A percentile compares a stretch with the other conserved stretches of the same genome.
Conservation (phyloP, 2,888 invertebrate species). For the Scrobipalpa atriplicella region DNA sequence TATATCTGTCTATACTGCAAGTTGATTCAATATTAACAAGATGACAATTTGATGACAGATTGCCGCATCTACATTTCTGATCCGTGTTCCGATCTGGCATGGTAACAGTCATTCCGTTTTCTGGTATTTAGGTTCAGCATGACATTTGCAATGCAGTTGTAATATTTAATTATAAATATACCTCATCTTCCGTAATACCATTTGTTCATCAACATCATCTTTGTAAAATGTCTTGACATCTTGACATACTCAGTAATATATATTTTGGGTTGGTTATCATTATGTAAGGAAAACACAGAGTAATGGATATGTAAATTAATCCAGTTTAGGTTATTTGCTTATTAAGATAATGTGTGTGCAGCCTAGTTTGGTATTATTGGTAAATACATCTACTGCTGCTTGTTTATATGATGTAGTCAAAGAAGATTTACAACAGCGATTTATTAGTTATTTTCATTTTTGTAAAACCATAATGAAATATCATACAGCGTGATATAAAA, state of each 20-base stretch:
- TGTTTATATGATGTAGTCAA: no score
- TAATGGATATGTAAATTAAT: conserved; percentile 7
- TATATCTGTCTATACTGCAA: no score
- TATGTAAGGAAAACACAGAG: conserved; percentile 11
- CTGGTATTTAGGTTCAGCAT: conserved; percentile 65
- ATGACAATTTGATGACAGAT: background rate
- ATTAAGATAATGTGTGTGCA: background rate
- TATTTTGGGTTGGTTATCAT: background rate
- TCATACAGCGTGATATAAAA: no score
- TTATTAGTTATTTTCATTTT: no score
- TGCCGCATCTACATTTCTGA: background rate
- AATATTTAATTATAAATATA: conserved; percentile 40
- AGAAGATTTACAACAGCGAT: no score
- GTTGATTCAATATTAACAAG: no score
- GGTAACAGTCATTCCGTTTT: conserved; percentile 35
- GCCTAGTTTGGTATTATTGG: background rate
- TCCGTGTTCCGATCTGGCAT: background rate
- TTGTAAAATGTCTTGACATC: background rate
- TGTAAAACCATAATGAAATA: no score
- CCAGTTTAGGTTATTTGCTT: conserved; percentile 9
- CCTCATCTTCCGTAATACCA: conserved; percentile 38
- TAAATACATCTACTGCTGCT: background rate
- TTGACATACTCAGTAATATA: background rate
- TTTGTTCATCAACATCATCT: background rate
- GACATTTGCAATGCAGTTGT: conserved; percentile 57